Evolutionary conservation across 2,888 invertebrate species (phyloP), one percentile per base, ranked within the genome.

Genomic region (Bombylius discolor): DNA sequence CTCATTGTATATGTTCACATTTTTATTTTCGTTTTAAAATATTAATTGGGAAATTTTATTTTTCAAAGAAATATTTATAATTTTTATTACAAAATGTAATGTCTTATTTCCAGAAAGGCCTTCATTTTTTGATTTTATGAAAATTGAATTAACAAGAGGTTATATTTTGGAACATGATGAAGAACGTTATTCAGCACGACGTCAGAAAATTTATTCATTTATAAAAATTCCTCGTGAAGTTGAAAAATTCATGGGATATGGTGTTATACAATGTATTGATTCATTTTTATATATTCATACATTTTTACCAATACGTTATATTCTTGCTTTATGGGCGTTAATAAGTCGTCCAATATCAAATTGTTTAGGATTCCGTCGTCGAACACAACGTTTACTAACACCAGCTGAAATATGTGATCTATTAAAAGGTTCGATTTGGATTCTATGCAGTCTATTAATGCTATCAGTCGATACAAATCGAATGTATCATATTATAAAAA

Each of bases 221-320:
- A 88, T 98, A 78, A 89, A 89, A 77, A 93, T 98, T 69, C 94
- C 99, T 4, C 79, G 86, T 65, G 92, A 97, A 75, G 79, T 92
- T 46, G 93, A 93, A 68, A 88, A 90, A 66, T 95, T 95, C 67
- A 89, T 96, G 85, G 81, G 81, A 1, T 96, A 93, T 76, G 96
- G 95, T 42, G 91, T 94, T 67, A 86, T 95, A 74, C 92, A 92
- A 75, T 98, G 98, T 76, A 87, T 92, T 36, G 99, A 99, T 76
- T 96, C 97, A 31, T 93, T 99, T 74, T 79, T 98, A 54, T 98
- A 94, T 78, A 87, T 98, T 55, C 97, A 97, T 74, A 98, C 99
- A 55, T 96, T 98, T 78, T 79, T 99, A 64, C 99, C 99, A 13
- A 76, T 99, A 59, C 79, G 99, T 63, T 93, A 97, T 71, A 68